Percentiles rank a stretch among this genome's conserved stretches.
phyloP scores from a whole-genome alignment of 2,888 invertebrate genomes.

The Latrodectus hesperus region DNA sequence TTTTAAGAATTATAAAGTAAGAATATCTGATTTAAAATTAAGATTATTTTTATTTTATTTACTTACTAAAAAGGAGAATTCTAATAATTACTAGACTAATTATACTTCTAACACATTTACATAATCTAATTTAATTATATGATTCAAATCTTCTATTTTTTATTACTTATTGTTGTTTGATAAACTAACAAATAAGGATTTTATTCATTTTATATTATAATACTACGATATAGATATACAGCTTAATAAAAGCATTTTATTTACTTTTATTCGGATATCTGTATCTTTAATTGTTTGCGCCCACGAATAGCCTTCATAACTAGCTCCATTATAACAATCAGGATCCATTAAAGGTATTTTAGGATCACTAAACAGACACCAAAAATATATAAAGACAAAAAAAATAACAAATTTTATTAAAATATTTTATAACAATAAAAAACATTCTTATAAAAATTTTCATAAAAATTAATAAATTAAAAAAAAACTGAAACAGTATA shows the following conservation, averaged over 20 bases:
- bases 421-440: too few relatives aligned
- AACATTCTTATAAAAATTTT: background rate
- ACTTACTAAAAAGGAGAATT: background rate
- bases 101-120: background rate
- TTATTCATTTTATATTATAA: background rate
- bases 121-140: background rate
- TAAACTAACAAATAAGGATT: too few relatives aligned
- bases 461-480: background rate
- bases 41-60: too few relatives aligned
- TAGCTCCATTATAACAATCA: constrained; percentile 86
- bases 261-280: constrained; percentile 76
- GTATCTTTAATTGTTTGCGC: constrained; percentile 88
- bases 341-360: constrained; percentile 71
- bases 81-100: background rate
- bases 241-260: background rate
- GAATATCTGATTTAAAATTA: too few relatives aligned
- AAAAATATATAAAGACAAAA: background rate
- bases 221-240: background rate
- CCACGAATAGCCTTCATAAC: constrained; percentile 86
- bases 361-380: constrained; percentile 9
- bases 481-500: background rate
- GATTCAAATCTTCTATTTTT: background rate
- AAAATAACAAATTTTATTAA: too few relatives aligned
- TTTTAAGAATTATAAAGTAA: too few relatives aligned
- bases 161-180: too few relatives aligned